Base-by-base conservation (phyloP, 2,113 vertebrate species). In the Heloderma charlesbogerti region DNA sequence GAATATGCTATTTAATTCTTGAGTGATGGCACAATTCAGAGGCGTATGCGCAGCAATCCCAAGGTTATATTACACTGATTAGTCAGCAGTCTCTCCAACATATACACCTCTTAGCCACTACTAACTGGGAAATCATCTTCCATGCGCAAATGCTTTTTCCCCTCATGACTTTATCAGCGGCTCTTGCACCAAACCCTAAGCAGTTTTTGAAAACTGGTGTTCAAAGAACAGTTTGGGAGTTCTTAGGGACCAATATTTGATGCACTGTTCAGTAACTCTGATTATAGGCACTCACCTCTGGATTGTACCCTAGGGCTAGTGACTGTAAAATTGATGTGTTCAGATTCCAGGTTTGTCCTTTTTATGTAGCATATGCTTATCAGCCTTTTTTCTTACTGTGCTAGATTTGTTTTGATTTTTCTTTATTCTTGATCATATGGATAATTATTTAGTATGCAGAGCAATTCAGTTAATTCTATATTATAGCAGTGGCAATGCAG, bases 301-400 rank as follows among this genome's bases (percentile, higher is more conserved):
- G 60, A 90, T 40, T 79, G 83, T 78, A 13, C 63, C 31, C 15
- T 90, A 63, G 66, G 34, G 6, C 63, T 71, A 72, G 8, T 87
- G 78, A 57, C 27, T 45, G 15, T 91, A 91, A 80, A 72, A n/a
- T 80, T 71, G 20, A 1, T 0, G 0, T 78, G 85, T 51, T 34
- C 8, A 63, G 66, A 8, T 25, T 0, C 0, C 0, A 0, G 8
- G 1, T 90, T 92, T 89, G 13, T 45, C 34, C 0, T 77, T 4
- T 29, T 0, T 85, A 75, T 2, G 27, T 34, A 72, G 7, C 29
- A 40, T 43, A 51, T 45, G 16, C 81, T 54, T 43, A 16, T 20
- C 77, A 27, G 0, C 29, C 8, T 51, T 51, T 83, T 66, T n/a
- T 10, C 84, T 69, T 45, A 48, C 9, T 25, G 63, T 86, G 51